Base-by-base conservation (phyloP, 1,140 invertebrate species). In the Homarus americanus region DNA sequence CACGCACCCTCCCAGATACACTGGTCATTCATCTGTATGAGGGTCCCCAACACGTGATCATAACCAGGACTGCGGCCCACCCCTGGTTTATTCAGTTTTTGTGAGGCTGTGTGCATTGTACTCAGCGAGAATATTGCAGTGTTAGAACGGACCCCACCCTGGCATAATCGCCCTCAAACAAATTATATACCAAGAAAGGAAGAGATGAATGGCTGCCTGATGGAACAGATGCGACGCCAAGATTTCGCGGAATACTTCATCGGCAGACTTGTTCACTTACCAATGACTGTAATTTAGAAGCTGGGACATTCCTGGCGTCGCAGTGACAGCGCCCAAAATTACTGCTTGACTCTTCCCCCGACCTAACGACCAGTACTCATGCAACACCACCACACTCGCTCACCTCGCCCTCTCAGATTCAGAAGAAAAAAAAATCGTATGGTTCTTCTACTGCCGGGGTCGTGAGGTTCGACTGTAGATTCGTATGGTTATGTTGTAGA, bases 191-290 rank as follows among this genome's bases (percentile, higher is more conserved):
- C 85, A 53, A 79, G 73, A 34, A n/a, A 79, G 85, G 72, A 58
- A 10, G 73, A 87, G 85, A 87, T 87, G 85, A 87, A 87, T 87
- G 85, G 85, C 75, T 79, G 73, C 36, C 85, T 63, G 85, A 63
- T 79, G 85, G 85, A 87, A 87, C 85, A 87, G 85, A 87, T 87
- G 85, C 44, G 32, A 87, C 85, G 85, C 85, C 38, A 87, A 87
- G 85, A 87, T 87, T 87, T 87, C 85, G 73, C 41, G 20, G 85
- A 87, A 87, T 63, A 79, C 85, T 78, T 66, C 85, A 69, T 63
- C 49, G 36, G 73, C 49, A 49, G 49, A 28, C 85, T 87, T 87
- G 85, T 87, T 66, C 85, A 79, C 85, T 87, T 76, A 79, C 32
- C 73, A 32, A 87, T 87, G 40, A 87, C 85, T 87, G 85, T 87